Base-by-base conservation (phyloP, 2,797 vertebrate species). In the Cottoperca gobio region DNA sequence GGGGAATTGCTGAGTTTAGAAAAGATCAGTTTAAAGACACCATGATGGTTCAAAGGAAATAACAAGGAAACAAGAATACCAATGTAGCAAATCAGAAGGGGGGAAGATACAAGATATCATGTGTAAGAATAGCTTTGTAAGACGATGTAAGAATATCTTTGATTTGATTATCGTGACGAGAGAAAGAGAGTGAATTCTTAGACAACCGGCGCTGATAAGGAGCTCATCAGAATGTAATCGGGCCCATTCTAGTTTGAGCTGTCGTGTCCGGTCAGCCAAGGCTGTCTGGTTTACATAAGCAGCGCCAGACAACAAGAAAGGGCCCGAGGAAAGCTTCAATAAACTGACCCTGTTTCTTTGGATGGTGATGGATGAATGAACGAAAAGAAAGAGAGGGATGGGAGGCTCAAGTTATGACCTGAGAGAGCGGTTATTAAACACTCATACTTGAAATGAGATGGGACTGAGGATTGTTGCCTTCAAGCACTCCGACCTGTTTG, bases 401-500 rank as follows among this genome's bases (percentile, higher is more conserved):
- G 70, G 28, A 54, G 70, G 71, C 58, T 65, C 19, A 48, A 75
- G 73, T 70, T 71, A 24, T 58, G 72, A 63, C 65, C 73, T 26
- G 70, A 67, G 63, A 80, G 68, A 55, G 52, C 23, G 60, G 55
- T 78, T 78, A 67, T 79, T 73, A 76, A 86, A 87, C 5, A 55
- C 63, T 82, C 43, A 26, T 62, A 78, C 63, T 81, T 82, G 63
- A 87, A 75, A 55, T 81, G 76, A 70, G 64, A 81, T 65, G 78
- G 84, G 80, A 86, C 65, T 84, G 83, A 82, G 84, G 59, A 71
- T 66, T 75, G 83, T 77, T 89, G 79, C 79, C 78, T 83, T 87
- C n/a, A 45, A 83, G 85, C 70, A 42, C 64, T 73, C 70, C 77
- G 82, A 88, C 88, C 88, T 70, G 82, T 88, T 90, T 89, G 84